phyloP scores from a whole-genome alignment of 2,888 invertebrate species.

The Steinernema hermaphroditum region DNA sequence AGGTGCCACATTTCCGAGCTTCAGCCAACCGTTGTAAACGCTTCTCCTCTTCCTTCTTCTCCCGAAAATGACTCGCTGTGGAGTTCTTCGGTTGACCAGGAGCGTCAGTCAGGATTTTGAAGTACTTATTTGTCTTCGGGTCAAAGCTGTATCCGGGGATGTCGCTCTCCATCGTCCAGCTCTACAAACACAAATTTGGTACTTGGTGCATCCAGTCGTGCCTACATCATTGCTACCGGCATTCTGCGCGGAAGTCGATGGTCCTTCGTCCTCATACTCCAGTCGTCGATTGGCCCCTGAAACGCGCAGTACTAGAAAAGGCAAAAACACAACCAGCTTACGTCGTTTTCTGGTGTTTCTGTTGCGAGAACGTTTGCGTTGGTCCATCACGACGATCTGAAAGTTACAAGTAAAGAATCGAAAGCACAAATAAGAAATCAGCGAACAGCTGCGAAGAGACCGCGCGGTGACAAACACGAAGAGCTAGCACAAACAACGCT shows the following conservation, averaged over 20 bases:
- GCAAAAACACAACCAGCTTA: background rate
- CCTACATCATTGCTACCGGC: background rate
- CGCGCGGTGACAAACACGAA: too few relatives aligned
- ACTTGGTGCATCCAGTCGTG: too few relatives aligned
- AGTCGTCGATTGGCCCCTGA: background rate
- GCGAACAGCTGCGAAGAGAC: too few relatives aligned
- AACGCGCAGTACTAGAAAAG: background rate
- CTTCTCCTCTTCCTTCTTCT: slow-evolving; percentile 2
- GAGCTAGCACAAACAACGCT: too few relatives aligned
- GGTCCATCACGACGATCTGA: background rate
- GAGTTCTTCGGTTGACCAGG: slow-evolving; percentile 32
- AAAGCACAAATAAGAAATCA: too few relatives aligned
- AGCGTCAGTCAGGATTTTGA: slow-evolving; percentile 40
- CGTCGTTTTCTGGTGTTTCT: background rate
- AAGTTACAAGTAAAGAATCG: background rate
- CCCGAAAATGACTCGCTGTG: background rate
- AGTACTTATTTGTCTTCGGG: slow-evolving; percentile 47
- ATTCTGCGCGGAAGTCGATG: background rate
- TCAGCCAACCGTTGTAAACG: slow-evolving; percentile 31
- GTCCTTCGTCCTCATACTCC: background rate
- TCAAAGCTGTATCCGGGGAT: slow-evolving; percentile 46
- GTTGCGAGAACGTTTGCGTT: background rate
- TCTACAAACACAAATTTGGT: background rate
- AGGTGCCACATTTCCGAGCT: background rate
- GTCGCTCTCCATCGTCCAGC: slow-evolving; percentile 27